Base-by-base conservation (phyloP, 2,113 vertebrate genomes). In the Tragelaphus buxtoni region DNA sequence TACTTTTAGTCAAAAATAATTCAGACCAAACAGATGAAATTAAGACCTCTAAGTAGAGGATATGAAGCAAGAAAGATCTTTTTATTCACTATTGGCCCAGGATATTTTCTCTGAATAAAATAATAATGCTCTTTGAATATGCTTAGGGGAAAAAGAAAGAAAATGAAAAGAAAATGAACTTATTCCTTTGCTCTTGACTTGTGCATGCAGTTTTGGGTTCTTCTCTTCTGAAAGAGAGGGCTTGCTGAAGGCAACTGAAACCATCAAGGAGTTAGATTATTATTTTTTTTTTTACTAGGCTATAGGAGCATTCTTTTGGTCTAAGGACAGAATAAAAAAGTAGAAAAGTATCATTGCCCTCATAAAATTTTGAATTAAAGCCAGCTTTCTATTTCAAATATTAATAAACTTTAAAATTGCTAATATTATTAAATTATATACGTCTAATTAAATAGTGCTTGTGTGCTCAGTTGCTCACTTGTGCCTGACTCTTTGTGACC, bases 11-110 rank as follows among this genome's bases (percentile, higher is more conserved):
- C 28, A 83, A 97, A 93, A 90, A 81, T 65, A 84, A 90, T 76
- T 90, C 82, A 83, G n/a, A 90, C n/a, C 22, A 96, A 90, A 88
- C 39, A 85, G 69, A 79, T 77, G 93, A 97, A 91, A 93, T 95
- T 91, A 93, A 96, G 87, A 83, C 53, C 76, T 82, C 39, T 83
- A 94, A 91, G 58, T 90, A 49, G 30, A 88, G 20, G 2, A 42
- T 80, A 77, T 69, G 88, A 97, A 60, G 76, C 16, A 35, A 26
- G 56, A 60, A 93, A 42, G 3, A 76, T 76, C 13, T 47, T 90
- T 97, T 92, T 47, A 93, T 32, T 94, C 51, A 72, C 55, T 56
- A 12, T 86, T 86, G 55, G 47, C 13, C 26, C 12, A 72, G 74
- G 22, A 84, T 92, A 90, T 84, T 89, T 93, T 91, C 81, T 94